Evolutionary conservation across 2,888 invertebrate species (phyloP), one percentile per base, ranked within the genome.

Genomic region (Scaeva pyrastri): DNA sequence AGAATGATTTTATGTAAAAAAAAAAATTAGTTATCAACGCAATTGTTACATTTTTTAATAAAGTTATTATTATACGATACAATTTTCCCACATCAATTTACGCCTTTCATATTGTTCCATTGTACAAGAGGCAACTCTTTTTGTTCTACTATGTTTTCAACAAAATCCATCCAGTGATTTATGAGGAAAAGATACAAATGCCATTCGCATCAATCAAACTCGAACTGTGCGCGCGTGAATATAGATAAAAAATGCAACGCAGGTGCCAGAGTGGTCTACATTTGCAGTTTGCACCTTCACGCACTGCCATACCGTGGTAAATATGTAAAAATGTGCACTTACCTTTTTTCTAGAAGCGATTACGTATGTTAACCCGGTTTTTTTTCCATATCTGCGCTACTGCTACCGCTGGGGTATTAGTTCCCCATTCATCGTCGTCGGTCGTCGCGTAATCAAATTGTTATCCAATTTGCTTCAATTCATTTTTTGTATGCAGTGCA

Each of bases 81-180:
- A 76, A 60, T 76, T 85, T 81, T 85, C 73, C 72, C 76, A 72
- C 84, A 76, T 62, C 52, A 55, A 80, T 76, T 72, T 43, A 21
- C 71, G 39, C 26, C 36, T 19, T 19, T 70, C 14, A 12, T 19
- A 10, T 48, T 19, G 50, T 52, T n/a, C 8, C 23, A 14, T 2
- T 31, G 2, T 19, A 19, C 21, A 19, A 2, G 7, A 19, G 23
- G 43, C 45, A 14, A 7, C 26, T 39, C 19, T 52, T 19, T 50
- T n/a, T n/a, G n/a, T n/a, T n/a, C n/a, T 6, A 21, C 14, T 2
- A 52, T 21, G 41, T 68, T 74, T 12, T 36, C 41, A 23, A 23
- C 19, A 48, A 64, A 50, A 39, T 21, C n/a, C 21, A 50, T 36
- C n/a, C 4, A 50, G 11, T 41, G n/a, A 19, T 31, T 26, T 3